Conservation (phyloP, 2,888 invertebrate species). For the Agrochola lota region DNA sequence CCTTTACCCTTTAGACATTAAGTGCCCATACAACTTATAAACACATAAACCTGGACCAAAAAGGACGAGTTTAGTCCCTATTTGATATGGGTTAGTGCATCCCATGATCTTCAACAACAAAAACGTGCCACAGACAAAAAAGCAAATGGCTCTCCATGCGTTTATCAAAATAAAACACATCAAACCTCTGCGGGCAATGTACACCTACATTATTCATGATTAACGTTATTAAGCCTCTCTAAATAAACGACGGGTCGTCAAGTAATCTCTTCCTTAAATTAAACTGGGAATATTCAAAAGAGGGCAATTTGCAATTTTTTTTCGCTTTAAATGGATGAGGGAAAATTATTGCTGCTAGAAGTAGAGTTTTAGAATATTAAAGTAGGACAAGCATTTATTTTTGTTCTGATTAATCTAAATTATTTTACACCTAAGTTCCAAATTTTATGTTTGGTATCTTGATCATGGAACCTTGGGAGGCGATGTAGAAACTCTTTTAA, state of each 20-base stretch:
- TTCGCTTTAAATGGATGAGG: slow-evolving; percentile 20
- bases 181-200: slow-evolving; percentile 25
- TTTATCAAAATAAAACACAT: slow-evolving; percentile 36
- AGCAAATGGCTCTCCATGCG: slow-evolving; percentile 25
- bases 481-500: too few relatives aligned
- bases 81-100: neutral
- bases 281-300: slow-evolving; percentile 51
- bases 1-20: too few relatives aligned
- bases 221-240: slow-evolving; percentile 63
- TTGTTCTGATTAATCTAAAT: too few relatives aligned
- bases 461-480: too few relatives aligned
- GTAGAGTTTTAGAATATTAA: neutral
- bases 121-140: slow-evolving; percentile 15
- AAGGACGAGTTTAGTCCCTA: neutral
- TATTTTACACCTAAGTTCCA: neutral
- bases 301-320: slow-evolving; percentile 36
- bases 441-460: too few relatives aligned
- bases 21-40: neutral
- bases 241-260: slow-evolving; percentile 46
- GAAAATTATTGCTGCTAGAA: neutral
- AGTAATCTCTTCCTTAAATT: slow-evolving; percentile 61
- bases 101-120: neutral
- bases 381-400: neutral
- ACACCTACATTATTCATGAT: slow-evolving; percentile 50
- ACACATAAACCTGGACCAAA: too few relatives aligned